Evolutionary conservation across 1,140 invertebrate species (phyloP), one percentile per base, ranked within the genome.

Genomic region (Drosophila rufa): DNA sequence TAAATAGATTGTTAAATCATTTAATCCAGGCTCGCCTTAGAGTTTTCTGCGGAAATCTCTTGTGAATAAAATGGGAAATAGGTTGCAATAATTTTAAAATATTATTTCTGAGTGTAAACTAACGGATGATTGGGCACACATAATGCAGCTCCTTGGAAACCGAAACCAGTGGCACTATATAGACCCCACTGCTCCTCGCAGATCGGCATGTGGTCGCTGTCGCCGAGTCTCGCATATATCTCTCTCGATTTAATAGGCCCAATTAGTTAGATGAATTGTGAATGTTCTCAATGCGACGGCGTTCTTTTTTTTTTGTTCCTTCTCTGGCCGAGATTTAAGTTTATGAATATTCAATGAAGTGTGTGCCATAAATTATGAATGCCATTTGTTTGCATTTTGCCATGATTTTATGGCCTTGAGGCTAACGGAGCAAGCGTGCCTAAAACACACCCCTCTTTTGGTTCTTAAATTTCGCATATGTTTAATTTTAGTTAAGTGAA

Each of bases 271-370:
- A 91, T 85, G 85, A 82, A 90, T 90, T 85, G 79, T 50, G 66
- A 57, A 85, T 79, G 67, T 80, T 79, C 66, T 47, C 40, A 55
- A 67, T 67, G 68, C 50, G 73, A 17, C 47, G 30, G 46, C 57
- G 71, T 75, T 38, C 70, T 71, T 71, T 71, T 25, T 61, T 66
- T 69, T 75, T 71, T 47, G 19, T 27, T 55, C 50, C 51, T 67
- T 55, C 47, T 67, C 40, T 46, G 67, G 75, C 64, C 67, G 51
- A 90, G 85, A 90, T 90, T 90, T 76, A 85, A 85, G 85, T 90
- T 89, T 91, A 90, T 90, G 85, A 90, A 90, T 90, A 90, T 90
- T 90, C 85, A 90, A 90, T 90, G 85, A 85, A 85, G 86, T 90
- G 86, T 85, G 79, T 76, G 78, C 75, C 75, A 89, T 90, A 89